Percentiles rank a stretch among this genome's conserved stretches.
Evolutionary conservation across 2,888 invertebrate species (phyloP).

Genomic region (Phengaris arion): DNA sequence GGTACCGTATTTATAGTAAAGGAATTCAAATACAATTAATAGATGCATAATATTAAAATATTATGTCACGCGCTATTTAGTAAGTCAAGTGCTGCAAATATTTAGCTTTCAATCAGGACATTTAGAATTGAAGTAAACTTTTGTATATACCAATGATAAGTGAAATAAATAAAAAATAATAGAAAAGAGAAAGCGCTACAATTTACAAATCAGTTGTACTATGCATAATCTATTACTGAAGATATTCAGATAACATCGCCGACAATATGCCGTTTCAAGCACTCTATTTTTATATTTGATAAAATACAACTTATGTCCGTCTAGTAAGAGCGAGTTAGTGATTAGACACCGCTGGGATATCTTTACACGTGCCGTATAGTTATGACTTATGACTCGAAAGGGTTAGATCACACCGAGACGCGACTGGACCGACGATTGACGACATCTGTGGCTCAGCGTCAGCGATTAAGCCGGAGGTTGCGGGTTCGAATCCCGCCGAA

Average conservation of each 20-base stretch:
- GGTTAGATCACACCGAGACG: too few relatives aligned
- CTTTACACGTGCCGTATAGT: conserved; percentile 5
- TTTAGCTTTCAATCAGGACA: too few relatives aligned
- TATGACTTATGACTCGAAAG: too few relatives aligned
- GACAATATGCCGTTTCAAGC: neutral
- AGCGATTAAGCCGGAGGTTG: too few relatives aligned
- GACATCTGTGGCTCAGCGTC: too few relatives aligned
- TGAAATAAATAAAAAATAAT: too few relatives aligned
- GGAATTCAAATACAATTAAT: neutral
- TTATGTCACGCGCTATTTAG: too few relatives aligned
- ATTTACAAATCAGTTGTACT: neutral
- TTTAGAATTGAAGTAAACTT: neutral
- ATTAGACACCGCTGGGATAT: neutral
- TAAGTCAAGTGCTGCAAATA: too few relatives aligned
- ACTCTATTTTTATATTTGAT: neutral
- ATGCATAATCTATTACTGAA: neutral
- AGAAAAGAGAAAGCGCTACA: neutral
- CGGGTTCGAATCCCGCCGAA: too few relatives aligned
- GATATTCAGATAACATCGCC: neutral
- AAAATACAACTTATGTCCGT: neutral
- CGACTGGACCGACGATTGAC: too few relatives aligned
- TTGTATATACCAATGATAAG: neutral
- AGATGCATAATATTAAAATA: too few relatives aligned
- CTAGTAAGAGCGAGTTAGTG: conserved; percentile 10
- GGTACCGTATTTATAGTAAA: neutral